A percentile compares a stretch with the other conserved stretches of the same genome.
These are phyloP conservation scores for Harpagoxenus sublaevis DNA, from an alignment of 2,888 invertebrate species.

Conservation along the genomic window DNA sequence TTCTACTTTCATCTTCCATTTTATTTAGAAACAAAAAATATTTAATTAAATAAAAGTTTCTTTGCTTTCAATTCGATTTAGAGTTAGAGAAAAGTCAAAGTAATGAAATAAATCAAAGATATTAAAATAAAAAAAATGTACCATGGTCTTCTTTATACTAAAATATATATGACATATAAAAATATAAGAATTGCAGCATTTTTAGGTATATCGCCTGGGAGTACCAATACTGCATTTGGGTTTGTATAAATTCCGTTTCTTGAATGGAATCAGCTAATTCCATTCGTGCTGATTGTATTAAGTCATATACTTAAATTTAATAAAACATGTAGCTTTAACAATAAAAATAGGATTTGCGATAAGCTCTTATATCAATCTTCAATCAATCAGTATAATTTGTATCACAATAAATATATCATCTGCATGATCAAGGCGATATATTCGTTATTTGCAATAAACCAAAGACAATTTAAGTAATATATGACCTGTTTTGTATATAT, in stretches of 20 bases:
- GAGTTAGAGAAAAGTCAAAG: neutral
- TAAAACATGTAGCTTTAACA: slow-evolving; percentile 52
- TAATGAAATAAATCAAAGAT: slow-evolving; percentile 24
- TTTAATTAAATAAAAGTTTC: slow-evolving; percentile 15
- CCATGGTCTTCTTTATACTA: slow-evolving; percentile 66
- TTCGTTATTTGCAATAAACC: slow-evolving; percentile 17
- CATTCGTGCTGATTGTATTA: slow-evolving; percentile 38
- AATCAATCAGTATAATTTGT: slow-evolving; percentile 33
- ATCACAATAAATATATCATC: slow-evolving; percentile 53
- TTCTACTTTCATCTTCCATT: neutral
- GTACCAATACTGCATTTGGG: slow-evolving; percentile 54
- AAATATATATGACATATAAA: slow-evolving; percentile 68
- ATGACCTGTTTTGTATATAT: neutral
- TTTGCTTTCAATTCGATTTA: neutral
- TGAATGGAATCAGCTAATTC: slow-evolving; percentile 3
- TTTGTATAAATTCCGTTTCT: slow-evolving; percentile 34
- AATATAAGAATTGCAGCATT: slow-evolving; percentile 67
- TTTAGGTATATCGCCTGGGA: slow-evolving; percentile 46
- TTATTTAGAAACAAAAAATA: neutral
- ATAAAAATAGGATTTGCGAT: slow-evolving; percentile 48
- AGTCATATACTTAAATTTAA: slow-evolving; percentile 48
- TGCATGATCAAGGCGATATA: slow-evolving; percentile 36
- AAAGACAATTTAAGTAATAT: slow-evolving; percentile 22
- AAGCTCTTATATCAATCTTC: slow-evolving; percentile 27
- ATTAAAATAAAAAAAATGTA: slow-evolving; percentile 50